Conservation (phyloP, 2,888 invertebrate genomes). For the Macrosiphum euphorbiae region DNA sequence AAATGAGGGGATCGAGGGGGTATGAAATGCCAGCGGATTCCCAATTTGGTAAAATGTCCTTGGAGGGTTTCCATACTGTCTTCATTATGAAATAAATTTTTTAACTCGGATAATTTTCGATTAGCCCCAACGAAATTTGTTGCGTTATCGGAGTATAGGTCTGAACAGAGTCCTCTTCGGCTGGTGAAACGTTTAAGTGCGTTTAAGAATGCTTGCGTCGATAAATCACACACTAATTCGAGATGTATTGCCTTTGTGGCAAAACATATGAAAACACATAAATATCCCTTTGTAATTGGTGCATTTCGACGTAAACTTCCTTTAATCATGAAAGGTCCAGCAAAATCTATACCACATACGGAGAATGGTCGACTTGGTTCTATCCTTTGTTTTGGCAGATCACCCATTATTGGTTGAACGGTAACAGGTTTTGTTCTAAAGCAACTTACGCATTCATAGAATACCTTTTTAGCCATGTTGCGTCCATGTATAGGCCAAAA, state of each 20-base stretch:
- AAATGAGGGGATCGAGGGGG: too few species aligned
- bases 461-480: not conserved
- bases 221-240: not conserved
- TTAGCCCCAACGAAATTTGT: too few species aligned
- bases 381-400: not conserved
- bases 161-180: slow-evolving; percentile 23
- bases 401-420: too few species aligned
- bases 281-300: not conserved
- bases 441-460: not conserved
- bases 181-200: slow-evolving; percentile 1
- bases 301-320: not conserved
- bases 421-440: not conserved
- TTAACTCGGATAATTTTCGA: too few species aligned
- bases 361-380: not conserved
- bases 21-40: not conserved
- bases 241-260: too few species aligned
- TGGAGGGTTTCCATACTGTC: too few species aligned
- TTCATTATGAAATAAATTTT: too few species aligned
- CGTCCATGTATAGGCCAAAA: slow-evolving; percentile 26
- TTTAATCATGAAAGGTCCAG: slow-evolving; percentile 9
- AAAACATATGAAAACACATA: too few species aligned
- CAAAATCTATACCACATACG: slow-evolving; percentile 8
- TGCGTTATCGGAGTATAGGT: not conserved
- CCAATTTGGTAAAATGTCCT: too few species aligned
- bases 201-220: not conserved